Evolutionary conservation across 2,113 vertebrate genomes (phyloP).

Genomic region (human): DNA sequence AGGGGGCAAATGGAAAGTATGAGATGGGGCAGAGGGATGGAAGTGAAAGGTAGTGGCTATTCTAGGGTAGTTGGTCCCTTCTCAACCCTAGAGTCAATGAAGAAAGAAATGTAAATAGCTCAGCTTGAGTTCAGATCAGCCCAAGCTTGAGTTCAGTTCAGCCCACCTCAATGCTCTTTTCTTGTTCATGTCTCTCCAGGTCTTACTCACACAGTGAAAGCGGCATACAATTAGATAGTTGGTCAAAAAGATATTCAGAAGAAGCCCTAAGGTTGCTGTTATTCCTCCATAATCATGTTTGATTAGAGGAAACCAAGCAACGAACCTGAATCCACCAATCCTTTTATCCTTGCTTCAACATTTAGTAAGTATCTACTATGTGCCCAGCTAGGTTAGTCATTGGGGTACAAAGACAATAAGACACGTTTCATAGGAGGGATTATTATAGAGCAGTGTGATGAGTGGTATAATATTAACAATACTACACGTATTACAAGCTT

Average conservation of each 20-base stretch:
- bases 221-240: background rate
- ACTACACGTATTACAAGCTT: slow-evolving; percentile 19
- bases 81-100: slow-evolving; percentile 29
- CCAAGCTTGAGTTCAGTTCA: background rate
- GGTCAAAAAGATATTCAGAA: slow-evolving; percentile 43
- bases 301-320: slow-evolving; percentile 36
- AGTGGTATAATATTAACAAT: background rate
- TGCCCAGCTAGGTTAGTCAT: background rate
- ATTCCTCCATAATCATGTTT: slow-evolving; percentile 30
- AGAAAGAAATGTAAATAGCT: slow-evolving; percentile 44
- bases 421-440: background rate
- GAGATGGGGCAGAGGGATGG: background rate
- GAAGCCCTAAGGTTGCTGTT: background rate
- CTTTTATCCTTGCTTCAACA: background rate
- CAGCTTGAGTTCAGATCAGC: background rate
- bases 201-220: slow-evolving; percentile 22
- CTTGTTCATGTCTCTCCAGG: slow-evolving; percentile 27
- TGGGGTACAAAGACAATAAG: slow-evolving; percentile 26
- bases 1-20: slow-evolving; percentile 11
- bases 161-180: slow-evolving; percentile 13
- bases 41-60: background rate
- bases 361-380: slow-evolving; percentile 15
- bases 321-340: background rate
- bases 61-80: background rate
- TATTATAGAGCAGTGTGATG: background rate